Evolutionary conservation across 2,113 vertebrate species (phyloP).

Genomic region (Zosterops lateralis): DNA sequence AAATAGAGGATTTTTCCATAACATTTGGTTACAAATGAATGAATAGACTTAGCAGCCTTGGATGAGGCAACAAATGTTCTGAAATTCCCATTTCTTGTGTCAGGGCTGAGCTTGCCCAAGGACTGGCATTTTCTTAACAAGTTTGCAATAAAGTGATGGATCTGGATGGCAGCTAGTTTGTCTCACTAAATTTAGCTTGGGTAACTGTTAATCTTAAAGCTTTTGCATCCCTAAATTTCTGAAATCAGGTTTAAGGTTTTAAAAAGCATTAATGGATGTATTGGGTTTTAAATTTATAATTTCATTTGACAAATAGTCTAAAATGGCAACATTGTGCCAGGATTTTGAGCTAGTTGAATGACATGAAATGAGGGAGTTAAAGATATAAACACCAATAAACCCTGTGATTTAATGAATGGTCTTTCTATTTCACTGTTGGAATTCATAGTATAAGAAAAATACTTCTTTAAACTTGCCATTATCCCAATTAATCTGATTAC

Average conservation of each 20-base stretch:
- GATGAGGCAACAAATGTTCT: neutral
- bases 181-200: neutral
- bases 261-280: neutral
- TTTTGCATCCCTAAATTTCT: neutral
- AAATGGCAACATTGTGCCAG: neutral
- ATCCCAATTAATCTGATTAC: neutral
- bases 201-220: neutral
- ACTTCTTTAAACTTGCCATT: neutral
- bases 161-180: neutral
- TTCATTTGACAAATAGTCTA: neutral
- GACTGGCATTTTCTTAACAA: neutral
- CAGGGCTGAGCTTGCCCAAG: neutral
- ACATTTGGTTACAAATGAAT: constrained; percentile 1
- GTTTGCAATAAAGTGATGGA: neutral
- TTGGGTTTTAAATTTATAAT: neutral
- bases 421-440: neutral
- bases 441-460: neutral
- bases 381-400: neutral
- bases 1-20: neutral
- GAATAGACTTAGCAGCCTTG: neutral
- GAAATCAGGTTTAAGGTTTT: neutral
- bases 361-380: neutral
- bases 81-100: neutral
- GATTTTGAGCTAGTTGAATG: neutral
- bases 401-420: neutral